These are phyloP conservation scores for Tinea trinotella DNA, from an alignment of 2,888 invertebrate species.

Conservation along the genomic window DNA sequence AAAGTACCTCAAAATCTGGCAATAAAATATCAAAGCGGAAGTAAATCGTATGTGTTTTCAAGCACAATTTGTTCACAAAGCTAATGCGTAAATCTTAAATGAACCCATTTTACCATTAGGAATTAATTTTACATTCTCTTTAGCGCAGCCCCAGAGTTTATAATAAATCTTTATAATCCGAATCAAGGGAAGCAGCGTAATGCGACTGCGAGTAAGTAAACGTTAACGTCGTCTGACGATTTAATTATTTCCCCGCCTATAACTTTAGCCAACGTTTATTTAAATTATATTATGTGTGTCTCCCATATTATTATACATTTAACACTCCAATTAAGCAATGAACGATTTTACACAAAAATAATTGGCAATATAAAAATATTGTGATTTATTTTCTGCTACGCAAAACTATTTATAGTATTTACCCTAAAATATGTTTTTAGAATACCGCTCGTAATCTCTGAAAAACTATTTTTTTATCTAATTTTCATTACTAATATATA, in stretches of 20 bases:
- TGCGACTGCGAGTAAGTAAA: constrained; percentile 9
- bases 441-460: no score
- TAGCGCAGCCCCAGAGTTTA: constrained; percentile 15
- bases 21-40: neutral
- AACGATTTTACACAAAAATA: neutral
- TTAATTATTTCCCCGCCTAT: constrained; percentile 13
- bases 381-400: no score
- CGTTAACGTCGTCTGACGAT: constrained; percentile 13
- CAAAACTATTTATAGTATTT: no score
- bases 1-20: no score
- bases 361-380: no score
- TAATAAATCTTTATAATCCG: constrained; percentile 17
- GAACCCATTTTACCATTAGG: constrained; percentile 16
- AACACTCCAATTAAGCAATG: neutral
- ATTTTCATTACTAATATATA: no score
- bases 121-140: constrained; percentile 18
- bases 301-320: neutral
- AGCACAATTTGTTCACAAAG: constrained; percentile 13
- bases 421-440: no score
- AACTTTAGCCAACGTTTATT: constrained; percentile 2
- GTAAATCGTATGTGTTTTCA: constrained; percentile 9
- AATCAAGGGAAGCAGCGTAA: constrained; percentile 14
- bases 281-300: constrained; percentile 1
- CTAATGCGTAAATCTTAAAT: constrained; percentile 17
- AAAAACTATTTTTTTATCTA: no score